Percentiles rank a stretch among this genome's conserved stretches.
Conservation (phyloP, 2,113 vertebrate species). For the Tragelaphus imberbis region DNA sequence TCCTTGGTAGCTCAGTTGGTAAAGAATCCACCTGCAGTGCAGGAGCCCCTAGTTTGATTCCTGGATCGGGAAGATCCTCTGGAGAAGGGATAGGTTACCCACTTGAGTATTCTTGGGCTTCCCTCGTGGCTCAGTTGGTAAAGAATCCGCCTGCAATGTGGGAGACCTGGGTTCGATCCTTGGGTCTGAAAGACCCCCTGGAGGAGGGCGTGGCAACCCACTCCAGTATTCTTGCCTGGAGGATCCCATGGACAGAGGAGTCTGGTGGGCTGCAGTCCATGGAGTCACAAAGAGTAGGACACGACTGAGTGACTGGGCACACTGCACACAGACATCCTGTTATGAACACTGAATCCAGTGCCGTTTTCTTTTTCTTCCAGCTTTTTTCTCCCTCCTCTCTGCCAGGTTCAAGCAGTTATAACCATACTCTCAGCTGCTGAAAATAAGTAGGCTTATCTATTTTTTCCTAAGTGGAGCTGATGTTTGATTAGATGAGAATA, state of each 20-base stretch:
- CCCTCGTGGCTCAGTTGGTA: not conserved
- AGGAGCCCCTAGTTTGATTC: not conserved
- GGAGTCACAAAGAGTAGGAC: fast-evolving
- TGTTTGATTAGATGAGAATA: constrained; percentile 32
- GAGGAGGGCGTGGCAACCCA: not conserved
- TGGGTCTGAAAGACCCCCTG: not conserved
- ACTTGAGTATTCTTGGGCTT: not conserved
- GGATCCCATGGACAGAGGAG: not conserved
- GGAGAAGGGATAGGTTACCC: not conserved
- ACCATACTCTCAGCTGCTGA: constrained; percentile 9
- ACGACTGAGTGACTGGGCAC: not conserved
- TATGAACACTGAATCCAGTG: not conserved
- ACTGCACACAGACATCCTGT: not conserved
- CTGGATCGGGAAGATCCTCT: not conserved
- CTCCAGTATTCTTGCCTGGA: not conserved
- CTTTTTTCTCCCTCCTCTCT: not conserved
- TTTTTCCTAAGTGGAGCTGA: constrained; percentile 2
- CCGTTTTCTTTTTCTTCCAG: not conserved
- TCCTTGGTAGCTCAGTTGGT: not conserved
- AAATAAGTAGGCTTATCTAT: not conserved
- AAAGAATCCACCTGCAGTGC: not conserved
- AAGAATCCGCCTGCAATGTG: not conserved
- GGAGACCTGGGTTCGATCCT: not conserved
- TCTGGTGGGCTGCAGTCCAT: not conserved
- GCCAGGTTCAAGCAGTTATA: not conserved